phyloP scores from a whole-genome alignment of 2,797 vertebrate genomes.

The Pseudochromis fuscus region DNA sequence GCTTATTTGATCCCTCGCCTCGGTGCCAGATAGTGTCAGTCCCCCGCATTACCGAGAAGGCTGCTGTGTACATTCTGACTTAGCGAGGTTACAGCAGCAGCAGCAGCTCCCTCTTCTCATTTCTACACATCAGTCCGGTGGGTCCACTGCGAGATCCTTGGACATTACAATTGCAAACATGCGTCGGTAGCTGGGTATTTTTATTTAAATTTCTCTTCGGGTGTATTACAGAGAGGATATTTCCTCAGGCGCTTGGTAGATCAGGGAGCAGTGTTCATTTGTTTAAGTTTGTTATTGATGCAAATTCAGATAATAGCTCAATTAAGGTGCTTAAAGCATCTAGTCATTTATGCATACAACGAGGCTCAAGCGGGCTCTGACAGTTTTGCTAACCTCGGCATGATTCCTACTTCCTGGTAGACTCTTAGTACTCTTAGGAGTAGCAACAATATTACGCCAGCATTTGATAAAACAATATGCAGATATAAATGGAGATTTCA shows the following conservation, averaged over 20 bases:
- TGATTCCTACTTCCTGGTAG: no score
- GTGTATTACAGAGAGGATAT: constrained; percentile 26
- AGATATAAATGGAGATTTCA: not conserved
- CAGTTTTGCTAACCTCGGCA: constrained; percentile 14
- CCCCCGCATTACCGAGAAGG: constrained; percentile 7
- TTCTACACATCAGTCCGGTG: constrained; percentile 42
- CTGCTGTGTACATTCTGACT: not conserved
- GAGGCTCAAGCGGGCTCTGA: constrained; percentile 36
- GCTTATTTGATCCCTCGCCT: constrained; percentile 40
- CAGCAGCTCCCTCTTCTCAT: not conserved
- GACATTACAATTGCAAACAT: constrained; percentile 64
- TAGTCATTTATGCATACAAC: constrained; percentile 35
- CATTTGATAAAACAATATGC: not conserved
- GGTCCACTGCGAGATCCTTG: constrained; percentile 47
- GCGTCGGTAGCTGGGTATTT: constrained; percentile 43
- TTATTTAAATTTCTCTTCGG: constrained; percentile 40
- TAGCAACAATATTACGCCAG: constrained; percentile 9
- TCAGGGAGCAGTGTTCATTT: constrained; percentile 62
- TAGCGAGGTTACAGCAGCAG: not conserved
- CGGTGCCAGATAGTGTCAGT: constrained; percentile 14
- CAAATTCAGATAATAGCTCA: constrained; percentile 68
- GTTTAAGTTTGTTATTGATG: constrained; percentile 60
- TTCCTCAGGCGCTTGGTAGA: constrained; percentile 56
- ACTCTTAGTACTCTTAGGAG: no score
- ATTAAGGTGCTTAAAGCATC: constrained; percentile 44